Evolutionary conservation across 2,888 invertebrate genomes (phyloP).

Genomic region (Odontocerum albicorne): DNA sequence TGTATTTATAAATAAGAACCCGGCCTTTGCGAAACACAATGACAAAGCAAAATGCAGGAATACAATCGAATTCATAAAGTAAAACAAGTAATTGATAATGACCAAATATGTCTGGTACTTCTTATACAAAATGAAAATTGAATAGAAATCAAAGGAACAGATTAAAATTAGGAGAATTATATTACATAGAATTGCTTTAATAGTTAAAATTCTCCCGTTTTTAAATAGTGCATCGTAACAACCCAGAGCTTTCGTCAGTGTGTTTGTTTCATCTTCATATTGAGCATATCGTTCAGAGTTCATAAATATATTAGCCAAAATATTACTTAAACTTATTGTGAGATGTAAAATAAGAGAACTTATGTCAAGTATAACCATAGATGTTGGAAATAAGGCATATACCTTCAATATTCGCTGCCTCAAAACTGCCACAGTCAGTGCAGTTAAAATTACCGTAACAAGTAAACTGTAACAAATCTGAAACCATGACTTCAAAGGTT

Average conservation of each 20-base stretch:
- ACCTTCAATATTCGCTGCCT: neutral
- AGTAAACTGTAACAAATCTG: neutral
- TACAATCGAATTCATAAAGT: neutral
- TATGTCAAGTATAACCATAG: neutral
- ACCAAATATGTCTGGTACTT: neutral
- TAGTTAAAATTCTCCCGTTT: neutral
- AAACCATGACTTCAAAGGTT: neutral
- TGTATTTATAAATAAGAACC: neutral
- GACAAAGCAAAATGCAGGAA: neutral
- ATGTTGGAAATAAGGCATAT: neutral
- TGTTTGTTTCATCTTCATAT: neutral
- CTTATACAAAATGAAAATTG: neutral
- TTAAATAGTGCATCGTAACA: neutral
- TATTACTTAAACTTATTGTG: neutral
- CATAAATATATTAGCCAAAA: neutral
- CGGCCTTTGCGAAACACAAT: neutral
- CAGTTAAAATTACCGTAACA: neutral
- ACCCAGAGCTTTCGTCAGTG: neutral
- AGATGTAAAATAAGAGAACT: neutral
- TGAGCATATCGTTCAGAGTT: neutral
- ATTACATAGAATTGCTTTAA: neutral
- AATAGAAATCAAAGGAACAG: neutral
- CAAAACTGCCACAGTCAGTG: neutral
- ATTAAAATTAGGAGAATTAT: neutral
- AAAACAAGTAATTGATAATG: neutral